phyloP scores from a whole-genome alignment of 2,888 invertebrate species.

The Diaphora mendica region DNA sequence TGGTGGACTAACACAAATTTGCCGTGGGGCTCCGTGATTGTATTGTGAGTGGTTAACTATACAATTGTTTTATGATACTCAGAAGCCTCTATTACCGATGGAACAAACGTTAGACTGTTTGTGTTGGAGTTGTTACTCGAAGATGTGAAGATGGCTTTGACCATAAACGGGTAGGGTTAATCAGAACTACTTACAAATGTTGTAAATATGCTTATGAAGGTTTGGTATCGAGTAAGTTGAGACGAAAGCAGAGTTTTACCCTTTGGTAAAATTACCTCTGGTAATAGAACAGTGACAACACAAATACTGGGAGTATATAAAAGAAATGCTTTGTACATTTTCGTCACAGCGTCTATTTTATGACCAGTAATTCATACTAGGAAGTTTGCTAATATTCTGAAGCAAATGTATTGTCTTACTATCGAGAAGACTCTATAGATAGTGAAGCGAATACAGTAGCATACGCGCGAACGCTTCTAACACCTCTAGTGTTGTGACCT shows the following conservation, averaged over 20 bases:
- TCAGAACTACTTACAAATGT: neutral
- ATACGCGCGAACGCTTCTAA: neutral
- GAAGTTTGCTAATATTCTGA: neutral
- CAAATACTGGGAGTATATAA: neutral
- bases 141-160: neutral
- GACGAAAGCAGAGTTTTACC: neutral
- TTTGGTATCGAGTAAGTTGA: neutral
- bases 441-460: neutral
- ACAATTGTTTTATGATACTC: neutral
- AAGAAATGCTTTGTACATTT: no score
- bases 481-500: constrained; percentile 4
- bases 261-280: neutral
- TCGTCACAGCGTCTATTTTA: neutral
- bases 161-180: neutral
- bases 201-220: neutral
- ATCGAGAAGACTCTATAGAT: neutral
- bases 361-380: neutral
- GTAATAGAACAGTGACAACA: neutral
- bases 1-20: constrained; percentile 55
- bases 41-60: neutral
- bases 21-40: constrained; percentile 58
- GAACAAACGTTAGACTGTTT: neutral
- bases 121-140: neutral
- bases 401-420: neutral
- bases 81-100: neutral